Conservation (phyloP, 2,888 invertebrate species). For the Keiferia lycopersicella region DNA sequence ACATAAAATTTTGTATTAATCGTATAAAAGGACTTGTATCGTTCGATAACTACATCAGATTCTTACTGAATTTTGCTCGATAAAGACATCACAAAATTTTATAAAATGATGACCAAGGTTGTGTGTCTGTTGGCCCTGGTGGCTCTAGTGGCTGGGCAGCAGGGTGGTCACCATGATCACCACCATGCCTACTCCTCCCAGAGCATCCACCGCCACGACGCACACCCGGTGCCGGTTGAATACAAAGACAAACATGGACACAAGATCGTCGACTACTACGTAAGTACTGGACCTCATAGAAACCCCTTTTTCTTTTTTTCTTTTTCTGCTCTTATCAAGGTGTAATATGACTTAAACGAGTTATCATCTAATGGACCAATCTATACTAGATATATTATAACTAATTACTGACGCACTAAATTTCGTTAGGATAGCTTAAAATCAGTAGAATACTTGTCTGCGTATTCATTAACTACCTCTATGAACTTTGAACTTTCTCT, state of each 20-base stretch:
- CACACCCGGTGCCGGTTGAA: conserved; percentile 28
- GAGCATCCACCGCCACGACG: conserved; percentile 45
- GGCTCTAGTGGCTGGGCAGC: conserved; percentile 39
- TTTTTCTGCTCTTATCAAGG: too few relatives aligned
- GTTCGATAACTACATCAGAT: neutral
- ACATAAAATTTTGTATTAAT: neutral
- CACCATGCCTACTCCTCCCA: conserved; percentile 39
- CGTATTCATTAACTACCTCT: too few relatives aligned
- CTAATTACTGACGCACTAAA: too few relatives aligned
- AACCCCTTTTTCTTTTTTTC: too few relatives aligned
- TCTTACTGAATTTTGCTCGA: neutral
- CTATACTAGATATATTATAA: too few relatives aligned
- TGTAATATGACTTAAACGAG: too few relatives aligned
- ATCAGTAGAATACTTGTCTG: too few relatives aligned
- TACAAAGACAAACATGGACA: conserved; percentile 16
- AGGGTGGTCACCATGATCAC: conserved; percentile 41
- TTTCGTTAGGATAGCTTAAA: too few relatives aligned
- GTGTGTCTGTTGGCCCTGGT: neutral
- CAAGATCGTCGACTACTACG: conserved; percentile 41
- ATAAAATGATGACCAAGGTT: neutral
- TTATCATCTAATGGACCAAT: too few relatives aligned
- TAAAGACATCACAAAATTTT: neutral
- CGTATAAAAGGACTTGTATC: conserved; percentile 3
- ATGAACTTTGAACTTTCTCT: too few relatives aligned
- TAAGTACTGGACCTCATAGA: too few relatives aligned